phyloP scores from a whole-genome alignment of 2,113 vertebrate genomes.

The Otolemur garnettii region DNA sequence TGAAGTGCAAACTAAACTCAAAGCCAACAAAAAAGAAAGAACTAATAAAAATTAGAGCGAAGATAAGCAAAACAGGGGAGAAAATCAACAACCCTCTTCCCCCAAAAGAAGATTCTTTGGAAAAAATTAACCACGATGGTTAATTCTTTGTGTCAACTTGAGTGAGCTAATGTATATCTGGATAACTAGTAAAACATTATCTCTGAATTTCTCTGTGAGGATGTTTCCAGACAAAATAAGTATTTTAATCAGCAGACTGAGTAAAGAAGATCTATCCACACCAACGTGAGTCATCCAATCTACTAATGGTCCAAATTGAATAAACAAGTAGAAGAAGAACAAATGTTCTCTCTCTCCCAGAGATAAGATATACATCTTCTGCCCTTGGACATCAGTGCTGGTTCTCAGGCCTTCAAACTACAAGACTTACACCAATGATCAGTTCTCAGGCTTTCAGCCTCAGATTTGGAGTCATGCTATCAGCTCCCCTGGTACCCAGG shows the following conservation, averaged over 20 bases:
- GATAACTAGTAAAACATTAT: not conserved
- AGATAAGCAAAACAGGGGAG: constrained; percentile 14
- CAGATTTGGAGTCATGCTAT: not conserved
- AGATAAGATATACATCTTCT: not conserved
- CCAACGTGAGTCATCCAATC: not conserved
- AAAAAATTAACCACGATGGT: not conserved
- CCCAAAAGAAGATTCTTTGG: not conserved
- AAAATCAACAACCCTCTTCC: not conserved
- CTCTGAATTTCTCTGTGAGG: not conserved
- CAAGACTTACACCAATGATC: not conserved
- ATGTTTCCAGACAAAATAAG: not conserved
- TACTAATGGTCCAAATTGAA: not conserved
- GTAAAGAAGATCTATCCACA: not conserved
- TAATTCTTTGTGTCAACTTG: not conserved
- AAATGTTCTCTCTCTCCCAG: not conserved
- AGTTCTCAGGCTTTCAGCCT: not conserved
- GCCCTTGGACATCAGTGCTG: not conserved
- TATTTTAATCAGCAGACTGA: not conserved
- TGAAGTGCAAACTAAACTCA: not conserved
- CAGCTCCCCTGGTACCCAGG: not conserved
- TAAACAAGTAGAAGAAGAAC: not conserved
- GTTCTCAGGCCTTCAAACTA: not conserved
- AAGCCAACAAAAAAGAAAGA: not conserved
- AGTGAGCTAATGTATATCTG: not conserved
- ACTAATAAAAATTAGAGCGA: not conserved